phyloP scores from a whole-genome alignment of 2,113 vertebrate genomes.

The Myodes glareolus region DNA sequence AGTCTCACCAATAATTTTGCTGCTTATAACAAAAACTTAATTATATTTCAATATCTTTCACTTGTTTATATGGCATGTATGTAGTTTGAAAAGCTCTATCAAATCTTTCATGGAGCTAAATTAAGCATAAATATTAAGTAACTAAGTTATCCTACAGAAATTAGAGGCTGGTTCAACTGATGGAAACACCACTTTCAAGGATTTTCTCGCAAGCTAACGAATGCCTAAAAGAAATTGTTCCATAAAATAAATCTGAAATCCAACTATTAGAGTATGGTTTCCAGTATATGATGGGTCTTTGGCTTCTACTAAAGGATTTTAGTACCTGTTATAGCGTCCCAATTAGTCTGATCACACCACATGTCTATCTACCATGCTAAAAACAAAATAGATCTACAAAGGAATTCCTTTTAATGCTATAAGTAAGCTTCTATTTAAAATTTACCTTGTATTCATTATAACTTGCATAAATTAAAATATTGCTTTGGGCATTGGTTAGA shows the following conservation, averaged over 20 bases:
- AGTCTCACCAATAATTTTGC: not conserved
- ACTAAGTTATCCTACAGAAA: not conserved
- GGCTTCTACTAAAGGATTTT: not conserved
- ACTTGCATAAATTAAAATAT: not conserved
- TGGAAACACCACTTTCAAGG: not conserved
- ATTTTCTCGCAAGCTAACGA: not conserved
- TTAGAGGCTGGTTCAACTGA: not conserved
- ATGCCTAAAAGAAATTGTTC: not conserved
- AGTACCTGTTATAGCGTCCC: not conserved
- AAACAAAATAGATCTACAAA: not conserved
- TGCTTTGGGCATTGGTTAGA: not conserved
- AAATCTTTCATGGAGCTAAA: not conserved
- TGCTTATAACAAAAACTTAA: not conserved
- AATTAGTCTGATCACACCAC: not conserved
- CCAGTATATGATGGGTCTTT: not conserved
- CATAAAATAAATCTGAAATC: not conserved
- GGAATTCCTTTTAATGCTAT: not conserved
- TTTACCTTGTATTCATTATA: not conserved
- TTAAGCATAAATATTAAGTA: not conserved
- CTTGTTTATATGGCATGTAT: not conserved
- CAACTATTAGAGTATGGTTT: not conserved
- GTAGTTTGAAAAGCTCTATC: slow-evolving; percentile 16
- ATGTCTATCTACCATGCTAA: not conserved
- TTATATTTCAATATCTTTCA: not conserved
- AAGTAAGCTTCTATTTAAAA: not conserved